Conservation (phyloP, 1,140 invertebrate genomes). For the Heliconius nattereri region DNA sequence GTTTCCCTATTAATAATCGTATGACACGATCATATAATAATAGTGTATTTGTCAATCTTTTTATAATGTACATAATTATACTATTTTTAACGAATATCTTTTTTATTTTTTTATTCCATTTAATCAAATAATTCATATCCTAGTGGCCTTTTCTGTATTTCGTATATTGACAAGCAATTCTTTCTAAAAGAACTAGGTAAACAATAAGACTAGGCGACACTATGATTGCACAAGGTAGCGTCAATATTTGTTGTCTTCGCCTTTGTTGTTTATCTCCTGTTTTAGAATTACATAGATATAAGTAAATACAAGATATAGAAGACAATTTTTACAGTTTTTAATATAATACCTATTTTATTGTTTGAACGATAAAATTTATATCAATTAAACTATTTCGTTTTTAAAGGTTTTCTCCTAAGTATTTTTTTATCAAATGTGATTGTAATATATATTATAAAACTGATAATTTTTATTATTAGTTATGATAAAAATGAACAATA, state of each 20-base stretch:
- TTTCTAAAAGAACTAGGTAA: constrained; percentile 66
- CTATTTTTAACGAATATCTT: too few species aligned
- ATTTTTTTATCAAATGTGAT: too few species aligned
- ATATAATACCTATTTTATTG: too few species aligned
- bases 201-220: constrained; percentile 54
- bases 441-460: too few species aligned
- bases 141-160: constrained; percentile 53
- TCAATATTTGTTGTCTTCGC: constrained; percentile 59
- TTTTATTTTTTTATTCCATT: background rate
- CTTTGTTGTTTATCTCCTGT: constrained; percentile 60
- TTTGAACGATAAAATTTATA: too few species aligned
- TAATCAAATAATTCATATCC: constrained; percentile 38
- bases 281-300: constrained; percentile 33
- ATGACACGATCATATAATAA: too few species aligned
- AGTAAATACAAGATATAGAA: background rate
- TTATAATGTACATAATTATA: background rate
- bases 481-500: too few species aligned
- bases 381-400: too few species aligned
- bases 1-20: too few species aligned
- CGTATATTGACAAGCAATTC: constrained; percentile 71
- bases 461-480: too few species aligned
- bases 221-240: constrained; percentile 67
- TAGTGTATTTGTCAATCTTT: background rate
- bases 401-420: too few species aligned
- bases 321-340: too few species aligned